Conservation (phyloP, 2,797 vertebrate species). For the Eupleurogrammus muticus region DNA sequence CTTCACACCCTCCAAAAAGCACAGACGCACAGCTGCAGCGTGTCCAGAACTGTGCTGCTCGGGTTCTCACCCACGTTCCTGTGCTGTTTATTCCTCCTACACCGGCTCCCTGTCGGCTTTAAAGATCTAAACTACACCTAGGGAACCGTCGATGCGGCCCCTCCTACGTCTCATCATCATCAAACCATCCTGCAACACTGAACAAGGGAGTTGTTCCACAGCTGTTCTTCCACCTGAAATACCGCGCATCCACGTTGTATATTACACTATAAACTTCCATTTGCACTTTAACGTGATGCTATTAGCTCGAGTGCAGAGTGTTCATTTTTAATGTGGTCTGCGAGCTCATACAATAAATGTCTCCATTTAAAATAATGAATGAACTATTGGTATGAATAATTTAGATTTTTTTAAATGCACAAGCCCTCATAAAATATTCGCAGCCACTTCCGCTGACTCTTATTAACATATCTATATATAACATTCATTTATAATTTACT, state of each 20-base stretch:
- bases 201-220: too few species aligned
- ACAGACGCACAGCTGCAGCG: too few species aligned
- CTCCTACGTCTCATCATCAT: too few species aligned
- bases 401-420: neutral
- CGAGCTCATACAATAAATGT: neutral
- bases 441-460: conserved; percentile 19
- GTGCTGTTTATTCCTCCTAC: too few species aligned
- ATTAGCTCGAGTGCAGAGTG: neutral
- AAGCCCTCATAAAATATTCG: conserved; percentile 5
- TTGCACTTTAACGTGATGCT: neutral
- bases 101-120: too few species aligned
- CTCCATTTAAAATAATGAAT: neutral
- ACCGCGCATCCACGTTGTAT: neutral
- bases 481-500: conserved; percentile 58
- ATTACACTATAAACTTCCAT: neutral
- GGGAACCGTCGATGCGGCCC: too few species aligned
- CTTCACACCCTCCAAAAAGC: too few species aligned
- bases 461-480: conserved; percentile 57
- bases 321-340: neutral
- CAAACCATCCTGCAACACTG: too few species aligned
- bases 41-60: too few species aligned
- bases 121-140: too few species aligned
- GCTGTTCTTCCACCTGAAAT: neutral
- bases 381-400: conserved; percentile 3
- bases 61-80: too few species aligned